These are phyloP conservation scores for Cyclargus thomasi DNA, from an alignment of 1,140 invertebrate genomes.

Conservation along the genomic window DNA sequence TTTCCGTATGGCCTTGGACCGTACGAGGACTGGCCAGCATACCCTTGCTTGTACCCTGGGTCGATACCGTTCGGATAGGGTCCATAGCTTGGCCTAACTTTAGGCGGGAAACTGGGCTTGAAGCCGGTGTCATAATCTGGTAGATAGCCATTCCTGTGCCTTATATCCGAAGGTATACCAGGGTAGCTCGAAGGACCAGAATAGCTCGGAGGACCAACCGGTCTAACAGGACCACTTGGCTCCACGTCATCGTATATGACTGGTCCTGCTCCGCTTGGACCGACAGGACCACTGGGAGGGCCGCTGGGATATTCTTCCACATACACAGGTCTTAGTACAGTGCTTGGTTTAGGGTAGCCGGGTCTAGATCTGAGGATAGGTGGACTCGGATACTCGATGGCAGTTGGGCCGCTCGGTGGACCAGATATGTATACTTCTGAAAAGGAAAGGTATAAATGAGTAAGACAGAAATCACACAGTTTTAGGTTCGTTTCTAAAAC, in stretches of 20 bases:
- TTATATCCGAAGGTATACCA: background rate
- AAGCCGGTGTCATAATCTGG: slow-evolving; percentile 21
- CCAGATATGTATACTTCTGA: slow-evolving; percentile 40
- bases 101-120: slow-evolving; percentile 30
- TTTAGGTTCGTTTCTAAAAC: no score
- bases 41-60: slow-evolving; percentile 27
- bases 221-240: slow-evolving; percentile 16
- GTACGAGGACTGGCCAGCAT: slow-evolving; percentile 21
- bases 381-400: slow-evolving; percentile 15
- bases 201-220: slow-evolving; percentile 20
- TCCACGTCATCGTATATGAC: background rate
- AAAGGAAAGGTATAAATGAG: slow-evolving; percentile 17
- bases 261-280: slow-evolving; percentile 17
- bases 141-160: slow-evolving; percentile 13
- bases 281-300: slow-evolving; percentile 26
- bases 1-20: slow-evolving; percentile 18
- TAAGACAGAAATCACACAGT: no score
- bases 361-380: slow-evolving; percentile 17
- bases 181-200: background rate
- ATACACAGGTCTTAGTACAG: slow-evolving; percentile 17
- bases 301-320: background rate
- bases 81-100: slow-evolving; percentile 28
- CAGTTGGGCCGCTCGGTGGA: slow-evolving; percentile 38
- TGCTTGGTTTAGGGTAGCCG: slow-evolving; percentile 24
- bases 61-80: slow-evolving; percentile 24